phyloP scores from a whole-genome alignment of 2,113 vertebrate species.

The Oryctolagus cuniculus region mOryCun1.1 NC_091436.1:47428501-47429000 shows the following conservation, averaged over 20 bases:
- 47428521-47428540: not conserved
- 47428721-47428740: not conserved
- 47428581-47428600: not conserved
- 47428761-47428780: not conserved
- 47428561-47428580: not conserved
- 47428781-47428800: not conserved
- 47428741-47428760: not conserved
- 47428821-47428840: not conserved
- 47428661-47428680: not conserved
- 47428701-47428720: not conserved
- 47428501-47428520: not conserved
- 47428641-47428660: not conserved
- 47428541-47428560: not conserved
- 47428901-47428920: too few species aligned
- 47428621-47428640: not conserved
- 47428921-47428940: too few species aligned
- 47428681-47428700: not conserved
- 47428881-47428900: too few species aligned
- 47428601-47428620: not conserved
- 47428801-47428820: too few species aligned
- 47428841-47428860: not conserved
- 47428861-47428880: too few species aligned
- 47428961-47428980: too few species aligned
- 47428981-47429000: too few species aligned
- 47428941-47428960: too few species aligned